Base-by-base conservation (phyloP, 2,797 vertebrate genomes). In the Pachyuromys duprasi region DNA sequence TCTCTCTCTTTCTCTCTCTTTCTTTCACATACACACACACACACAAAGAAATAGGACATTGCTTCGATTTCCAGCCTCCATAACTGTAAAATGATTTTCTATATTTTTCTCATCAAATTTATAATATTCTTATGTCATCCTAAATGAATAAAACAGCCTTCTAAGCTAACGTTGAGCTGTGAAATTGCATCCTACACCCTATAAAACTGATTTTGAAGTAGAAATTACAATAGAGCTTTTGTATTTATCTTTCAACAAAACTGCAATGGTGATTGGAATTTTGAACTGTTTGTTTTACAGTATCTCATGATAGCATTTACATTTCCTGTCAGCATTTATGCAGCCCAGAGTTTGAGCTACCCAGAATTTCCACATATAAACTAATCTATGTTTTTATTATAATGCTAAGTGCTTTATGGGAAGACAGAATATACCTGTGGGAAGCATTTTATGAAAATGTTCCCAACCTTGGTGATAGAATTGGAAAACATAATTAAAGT, bases 401-500 rank as follows among this genome's bases (percentile, higher is more conserved):
- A 94, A 96, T 84, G 89, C 60, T 69, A 90, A 96, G 55, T 89
- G 78, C 31, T 98, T 89, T 90, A 91, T 80, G 31, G n/a, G 86
- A 83, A 93, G 84, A 92, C 72, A 88, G 72, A 96, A 65, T 92
- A 24, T 65, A 88, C 93, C 89, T 96, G 49, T 84, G 84, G 93
- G 90, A 90, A 88, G 63, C 62, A 91, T 75, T 93, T 95, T 87
- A 86, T 57, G 13, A 95, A 94, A 94, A 93, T 86, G 45, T 93
- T 96, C 95, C 79, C 88, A 86, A 91, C 20, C 24, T 82, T 31
- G 91, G 22, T 86, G 69, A 93, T 92, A 92, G 78, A 94, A 93
- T 63, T 94, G 63, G 33, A 95, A 97, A 97, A 91, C 36, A 87
- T 79, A 97, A 93, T 95, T 96, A 90, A 93, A 96, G 31, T 94